Percentiles rank a stretch among this genome's conserved stretches.
These are phyloP conservation scores for Cherax quadricarinatus DNA, from an alignment of 1,140 invertebrate genomes.

Conservation along the genomic window DNA sequence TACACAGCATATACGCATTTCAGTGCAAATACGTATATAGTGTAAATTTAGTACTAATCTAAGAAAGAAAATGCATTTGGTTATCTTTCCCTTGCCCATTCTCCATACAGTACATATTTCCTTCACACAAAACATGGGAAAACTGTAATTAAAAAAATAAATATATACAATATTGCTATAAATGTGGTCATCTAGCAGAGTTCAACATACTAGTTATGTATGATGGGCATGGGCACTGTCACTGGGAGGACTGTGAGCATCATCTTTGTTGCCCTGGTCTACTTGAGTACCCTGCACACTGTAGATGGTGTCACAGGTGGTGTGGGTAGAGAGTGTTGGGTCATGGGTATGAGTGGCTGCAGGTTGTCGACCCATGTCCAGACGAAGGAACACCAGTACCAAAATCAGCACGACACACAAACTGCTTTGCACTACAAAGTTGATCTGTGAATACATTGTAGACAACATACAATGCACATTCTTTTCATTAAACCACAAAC, in stretches of 20 bases:
- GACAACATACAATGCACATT: not conserved
- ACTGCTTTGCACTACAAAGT: constrained; percentile 58
- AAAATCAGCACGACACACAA: constrained; percentile 25
- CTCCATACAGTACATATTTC: no score
- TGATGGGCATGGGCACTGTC: not conserved
- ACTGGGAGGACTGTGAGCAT: not conserved
- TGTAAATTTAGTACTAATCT: no score
- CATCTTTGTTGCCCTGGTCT: not conserved
- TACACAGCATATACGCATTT: no score
- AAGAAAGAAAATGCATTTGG: no score
- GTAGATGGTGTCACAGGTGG: not conserved
- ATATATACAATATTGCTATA: no score
- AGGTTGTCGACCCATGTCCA: not conserved
- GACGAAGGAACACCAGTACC: constrained; percentile 3
- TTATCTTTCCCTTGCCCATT: no score
- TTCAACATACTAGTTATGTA: not conserved
- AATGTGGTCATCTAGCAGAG: no score
- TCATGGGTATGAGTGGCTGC: not conserved
- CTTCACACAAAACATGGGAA: no score
- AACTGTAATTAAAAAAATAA: no score
- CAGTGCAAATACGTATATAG: no score
- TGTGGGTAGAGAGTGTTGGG: not conserved
- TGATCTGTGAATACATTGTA: constrained; percentile 44
- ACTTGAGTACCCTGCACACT: not conserved
- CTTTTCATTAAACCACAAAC: no score